Percentiles rank a stretch among this genome's conserved stretches.
phyloP scores from a whole-genome alignment of 2,113 vertebrate species.

The Felis catus region DNA sequence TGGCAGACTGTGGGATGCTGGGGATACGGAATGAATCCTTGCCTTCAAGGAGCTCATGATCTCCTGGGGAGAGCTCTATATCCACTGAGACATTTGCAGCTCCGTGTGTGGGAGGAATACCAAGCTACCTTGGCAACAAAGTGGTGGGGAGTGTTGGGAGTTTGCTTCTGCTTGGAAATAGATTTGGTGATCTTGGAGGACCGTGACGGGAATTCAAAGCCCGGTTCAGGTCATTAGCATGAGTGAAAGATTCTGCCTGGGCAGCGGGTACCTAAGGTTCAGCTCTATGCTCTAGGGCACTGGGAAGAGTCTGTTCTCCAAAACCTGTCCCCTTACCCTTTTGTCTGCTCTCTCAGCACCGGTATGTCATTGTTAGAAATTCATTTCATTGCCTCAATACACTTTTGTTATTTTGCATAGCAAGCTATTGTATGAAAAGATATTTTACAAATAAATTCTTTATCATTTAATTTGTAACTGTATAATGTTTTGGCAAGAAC shows the following conservation, averaged over 20 bases:
- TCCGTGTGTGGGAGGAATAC: background rate
- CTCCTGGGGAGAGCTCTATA: background rate
- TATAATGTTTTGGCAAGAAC: conserved; percentile 6
- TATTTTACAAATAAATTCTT: background rate
- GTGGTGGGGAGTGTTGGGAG: background rate
- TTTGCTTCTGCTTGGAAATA: background rate
- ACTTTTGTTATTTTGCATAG: conserved; percentile 23
- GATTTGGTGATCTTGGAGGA: background rate
- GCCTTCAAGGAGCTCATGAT: background rate
- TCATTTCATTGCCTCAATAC: background rate
- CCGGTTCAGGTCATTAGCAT: background rate
- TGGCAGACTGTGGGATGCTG: background rate
- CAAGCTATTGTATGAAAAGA: background rate
- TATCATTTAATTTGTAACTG: background rate
- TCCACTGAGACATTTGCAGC: too few species aligned
- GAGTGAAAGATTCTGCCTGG: background rate
- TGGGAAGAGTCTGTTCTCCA: background rate
- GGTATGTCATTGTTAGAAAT: background rate
- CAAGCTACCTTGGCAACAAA: background rate
- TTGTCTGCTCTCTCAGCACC: background rate
- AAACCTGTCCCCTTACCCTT: too few species aligned
- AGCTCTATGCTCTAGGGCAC: background rate
- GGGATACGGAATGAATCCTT: background rate
- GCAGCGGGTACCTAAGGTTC: background rate
- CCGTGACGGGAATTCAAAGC: background rate